These are phyloP conservation scores for Drosophila mulleri DNA, from an alignment of 2,888 invertebrate species.

Conservation along the genomic window DNA sequence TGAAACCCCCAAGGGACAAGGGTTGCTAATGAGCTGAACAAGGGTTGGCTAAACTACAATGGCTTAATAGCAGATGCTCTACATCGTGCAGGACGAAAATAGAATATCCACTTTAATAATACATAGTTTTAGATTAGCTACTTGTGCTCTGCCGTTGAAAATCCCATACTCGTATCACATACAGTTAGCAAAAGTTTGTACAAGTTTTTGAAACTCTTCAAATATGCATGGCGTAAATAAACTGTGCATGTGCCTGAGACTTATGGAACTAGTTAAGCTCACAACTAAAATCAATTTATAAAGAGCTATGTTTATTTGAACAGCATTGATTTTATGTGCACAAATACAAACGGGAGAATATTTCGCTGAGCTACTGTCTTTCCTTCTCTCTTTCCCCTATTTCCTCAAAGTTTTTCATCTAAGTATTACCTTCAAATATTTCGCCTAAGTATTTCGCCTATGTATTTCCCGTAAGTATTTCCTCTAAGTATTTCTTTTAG, in stretches of 20 bases:
- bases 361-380: no score
- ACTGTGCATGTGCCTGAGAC: neutral
- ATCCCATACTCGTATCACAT: neutral
- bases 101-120: constrained; percentile 5
- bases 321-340: neutral
- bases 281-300: neutral
- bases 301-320: neutral
- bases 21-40: constrained; percentile 46
- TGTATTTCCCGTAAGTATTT: no score
- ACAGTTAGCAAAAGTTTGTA: neutral
- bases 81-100: neutral
- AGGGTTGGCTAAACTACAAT: constrained; percentile 23
- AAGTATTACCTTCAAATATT: no score
- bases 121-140: neutral
- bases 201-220: neutral
- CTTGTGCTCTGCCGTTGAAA: neutral
- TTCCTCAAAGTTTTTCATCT: no score
- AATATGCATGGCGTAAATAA: constrained; percentile 2
- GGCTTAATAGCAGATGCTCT: constrained; percentile 14
- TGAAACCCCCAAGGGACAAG: constrained; percentile 34
- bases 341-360: neutral
- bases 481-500: no score
- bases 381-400: no score
- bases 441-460: no score
- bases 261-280: neutral